Evolutionary conservation across 2,797 vertebrate genomes (phyloP), one percentile per base, ranked within the genome.

Genomic region (Tenualosa thibaudeaui): DNA sequence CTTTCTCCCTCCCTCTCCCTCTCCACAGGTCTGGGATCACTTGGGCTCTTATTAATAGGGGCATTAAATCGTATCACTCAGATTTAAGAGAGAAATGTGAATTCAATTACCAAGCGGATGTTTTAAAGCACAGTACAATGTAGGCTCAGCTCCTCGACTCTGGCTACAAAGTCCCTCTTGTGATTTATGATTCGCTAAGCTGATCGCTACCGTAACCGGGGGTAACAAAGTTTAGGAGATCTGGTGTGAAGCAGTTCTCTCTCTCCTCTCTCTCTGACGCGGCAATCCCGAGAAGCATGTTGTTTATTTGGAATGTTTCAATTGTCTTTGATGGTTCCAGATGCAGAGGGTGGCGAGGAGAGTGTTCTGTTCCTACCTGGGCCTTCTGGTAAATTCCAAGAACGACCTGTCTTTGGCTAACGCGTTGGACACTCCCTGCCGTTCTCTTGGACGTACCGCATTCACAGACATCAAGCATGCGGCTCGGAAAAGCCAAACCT

Each of bases 381-480:
- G 87, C 82, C 90, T 99, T 85, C 93, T 99, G 8, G 96, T 99
- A 84, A 99, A 99, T 93, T 92, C 94, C 19, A 98, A 96, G 92
- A 96, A 97, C 82, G 97, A 99, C 93, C 68, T 99, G 85, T 96
- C 97, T 54, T 1, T 98, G 88, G 96, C 97, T 43, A 93, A 93
- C 10, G 89, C 97, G 85, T 93, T 99, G 3, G 96, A 99, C 82
- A 89, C 97, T 87, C 97, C 98, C 56, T 93, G 94, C 22, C 96
- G 97, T 89, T 89, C 93, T 65, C 96, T 99, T 15, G 96, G 94
- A 24, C 95, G 92, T 68, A 92, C 94, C 82, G 97, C 97, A 1
- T 99, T 99, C 85, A 98, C 97, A 0, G 94, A 96, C 53, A 84
- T 99, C 17, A 98, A 96, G 88, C 97, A 94, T 4, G 94, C 93